Base-by-base conservation (phyloP, 2,888 invertebrate genomes). In the Acholoe squamosa region DNA sequence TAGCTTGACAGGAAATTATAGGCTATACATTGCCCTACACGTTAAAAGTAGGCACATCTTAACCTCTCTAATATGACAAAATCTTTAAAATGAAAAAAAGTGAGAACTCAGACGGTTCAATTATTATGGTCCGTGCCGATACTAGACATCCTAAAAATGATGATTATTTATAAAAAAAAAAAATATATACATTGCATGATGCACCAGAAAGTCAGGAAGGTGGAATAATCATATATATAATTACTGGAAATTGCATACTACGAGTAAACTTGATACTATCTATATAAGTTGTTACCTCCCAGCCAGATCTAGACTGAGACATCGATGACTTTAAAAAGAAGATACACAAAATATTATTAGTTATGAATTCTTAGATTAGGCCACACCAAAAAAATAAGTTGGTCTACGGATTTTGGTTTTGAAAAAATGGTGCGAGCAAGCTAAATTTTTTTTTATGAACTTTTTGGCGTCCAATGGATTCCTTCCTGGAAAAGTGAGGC, bases 281-380 rank as follows among this genome's bases (percentile, higher is more conserved):
- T 28, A 61, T n/a, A n/a, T 28, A 71, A 71, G n/a, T 34, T 43
- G 19, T 80, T 80, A 80, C 80, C 80, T 80, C 80, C 80, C 80
- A 80, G 33, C 80, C 80, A 80, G 80, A 80, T 43, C 80, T 80
- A 80, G 80, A 80, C 80, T 80, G 80, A 80, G 80, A 80, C 43
- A 80, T 43, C 80, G 80, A 80, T 16, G 80, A 80, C 80, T 80
- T 80, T 28, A 25, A 76, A 76, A 31, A 33, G 34, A 19, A 80
- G 22, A 33, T 34, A 43, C 61, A 61, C 61, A 61, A 61, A n/a
- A 61, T 7, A 61, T n/a, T 61, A 14, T 61, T 61, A 61, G 61
- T 61, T 19, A 61, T n/a, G 19, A 61, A 14, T 54, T 54, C 19
- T 54, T 19, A 54, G 54, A n/a, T n/a, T n/a, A n/a, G n/a, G n/a